Conservation (phyloP, 2,888 invertebrate species). For the Torymus auratus region DNA sequence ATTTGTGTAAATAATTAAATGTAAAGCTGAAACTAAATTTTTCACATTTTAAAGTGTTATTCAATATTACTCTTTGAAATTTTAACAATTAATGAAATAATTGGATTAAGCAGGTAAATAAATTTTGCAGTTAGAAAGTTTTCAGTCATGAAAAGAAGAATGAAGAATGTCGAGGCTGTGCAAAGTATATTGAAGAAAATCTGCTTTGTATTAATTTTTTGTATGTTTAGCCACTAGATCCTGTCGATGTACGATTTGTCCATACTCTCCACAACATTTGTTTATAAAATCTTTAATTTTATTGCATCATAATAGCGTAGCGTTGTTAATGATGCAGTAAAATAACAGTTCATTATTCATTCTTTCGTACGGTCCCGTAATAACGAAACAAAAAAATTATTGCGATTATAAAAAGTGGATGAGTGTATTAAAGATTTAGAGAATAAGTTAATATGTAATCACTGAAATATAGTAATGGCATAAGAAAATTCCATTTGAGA, state of each 20-base stretch:
- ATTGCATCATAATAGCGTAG: neutral
- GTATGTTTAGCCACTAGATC: conserved; percentile 47
- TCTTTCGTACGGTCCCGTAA: conserved; percentile 15
- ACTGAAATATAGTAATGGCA: conserved; percentile 65
- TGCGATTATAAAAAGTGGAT: conserved; percentile 57
- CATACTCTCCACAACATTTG: conserved; percentile 42
- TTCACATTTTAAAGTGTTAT: conserved; percentile 26
- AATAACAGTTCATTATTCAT: conserved; percentile 22
- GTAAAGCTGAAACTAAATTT: conserved; percentile 27
- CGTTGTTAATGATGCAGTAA: conserved; percentile 15
- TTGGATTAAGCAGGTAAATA: conserved; percentile 21
- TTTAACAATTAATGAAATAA: conserved; percentile 26
- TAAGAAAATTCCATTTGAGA: conserved; percentile 60
- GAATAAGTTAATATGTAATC: conserved; percentile 65
- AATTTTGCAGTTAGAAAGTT: conserved; percentile 28
- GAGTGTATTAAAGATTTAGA: conserved; percentile 60
- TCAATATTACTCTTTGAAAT: conserved; percentile 34
- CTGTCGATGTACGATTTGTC: conserved; percentile 40
- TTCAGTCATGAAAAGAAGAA: conserved; percentile 28
- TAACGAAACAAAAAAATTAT: conserved; percentile 34
- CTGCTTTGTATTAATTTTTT: conserved; percentile 56
- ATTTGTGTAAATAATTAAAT: conserved; percentile 30
- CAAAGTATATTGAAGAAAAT: conserved; percentile 51
- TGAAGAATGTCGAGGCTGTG: conserved; percentile 55
- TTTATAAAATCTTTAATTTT: conserved; percentile 34